Conservation (phyloP, 2,797 vertebrate species). For the Lutjanus campechanus region DNA sequence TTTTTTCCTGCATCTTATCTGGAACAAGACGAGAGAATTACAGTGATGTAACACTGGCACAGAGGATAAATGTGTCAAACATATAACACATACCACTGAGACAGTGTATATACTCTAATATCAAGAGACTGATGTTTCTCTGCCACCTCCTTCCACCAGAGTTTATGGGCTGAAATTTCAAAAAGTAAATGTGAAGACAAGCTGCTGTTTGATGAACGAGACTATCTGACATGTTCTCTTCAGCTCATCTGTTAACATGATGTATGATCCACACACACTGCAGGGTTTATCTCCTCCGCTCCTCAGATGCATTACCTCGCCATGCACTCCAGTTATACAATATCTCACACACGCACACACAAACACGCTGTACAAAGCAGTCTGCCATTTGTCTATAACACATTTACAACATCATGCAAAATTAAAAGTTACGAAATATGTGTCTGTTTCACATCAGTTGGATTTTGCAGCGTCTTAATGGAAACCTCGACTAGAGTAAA, state of each 20-base stretch:
- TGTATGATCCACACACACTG: constrained; percentile 13
- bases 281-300: not conserved
- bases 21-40: not conserved
- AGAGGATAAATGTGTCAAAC: constrained; percentile 17
- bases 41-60: not conserved
- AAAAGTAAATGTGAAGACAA: not conserved
- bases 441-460: constrained; percentile 55
- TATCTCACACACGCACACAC: constrained; percentile 3
- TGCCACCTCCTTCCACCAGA: not conserved
- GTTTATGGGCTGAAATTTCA: constrained; percentile 8
- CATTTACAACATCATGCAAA: constrained; percentile 31
- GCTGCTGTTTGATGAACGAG: constrained; percentile 14
- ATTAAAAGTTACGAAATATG: constrained; percentile 13
- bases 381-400: constrained; percentile 18
- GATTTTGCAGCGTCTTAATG: constrained; percentile 9
- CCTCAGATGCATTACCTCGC: constrained; percentile 19
- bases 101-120: not conserved
- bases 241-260: constrained; percentile 29
- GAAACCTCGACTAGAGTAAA: constrained; percentile 17
- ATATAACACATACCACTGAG: not conserved
- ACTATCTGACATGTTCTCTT: constrained; percentile 7
- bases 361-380: constrained; percentile 1
- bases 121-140: not conserved
- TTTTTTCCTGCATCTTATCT: constrained; percentile 1
- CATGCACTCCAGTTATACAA: constrained; percentile 20